phyloP scores from a whole-genome alignment of 2,797 vertebrate species.

The Coregonus suidteri region DNA sequence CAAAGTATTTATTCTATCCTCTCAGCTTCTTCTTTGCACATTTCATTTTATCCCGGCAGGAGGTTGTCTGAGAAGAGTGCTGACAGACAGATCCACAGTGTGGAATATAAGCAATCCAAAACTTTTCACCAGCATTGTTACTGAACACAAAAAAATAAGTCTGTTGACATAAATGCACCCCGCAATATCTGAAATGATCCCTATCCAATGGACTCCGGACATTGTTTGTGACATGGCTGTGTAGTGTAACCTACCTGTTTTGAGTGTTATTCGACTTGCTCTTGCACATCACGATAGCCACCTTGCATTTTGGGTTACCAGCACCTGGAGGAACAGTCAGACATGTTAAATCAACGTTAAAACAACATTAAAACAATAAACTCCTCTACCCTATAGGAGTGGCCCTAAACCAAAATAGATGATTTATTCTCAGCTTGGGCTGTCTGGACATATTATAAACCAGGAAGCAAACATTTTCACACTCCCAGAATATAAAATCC shows the following conservation, averaged over 20 bases:
- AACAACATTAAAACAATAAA: too few relatives aligned
- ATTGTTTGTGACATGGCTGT: not conserved
- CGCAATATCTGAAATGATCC: not conserved
- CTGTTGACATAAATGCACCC: not conserved
- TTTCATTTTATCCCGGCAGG: not conserved
- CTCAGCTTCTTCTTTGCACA: too few relatives aligned
- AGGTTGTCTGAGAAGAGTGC: conserved; percentile 22
- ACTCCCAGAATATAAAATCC: not conserved
- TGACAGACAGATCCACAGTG: conserved; percentile 2
- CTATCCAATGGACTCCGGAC: not conserved
- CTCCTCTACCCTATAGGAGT: not conserved
- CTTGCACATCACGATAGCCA: conserved; percentile 90
- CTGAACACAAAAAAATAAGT: not conserved
- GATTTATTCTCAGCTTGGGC: not conserved
- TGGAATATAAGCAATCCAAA: not conserved
- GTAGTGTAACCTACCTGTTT: conserved; percentile 43
- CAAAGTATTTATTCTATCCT: not conserved
- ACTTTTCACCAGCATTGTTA: not conserved
- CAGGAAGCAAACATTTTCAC: not conserved
- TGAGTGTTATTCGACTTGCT: conserved; percentile 55
- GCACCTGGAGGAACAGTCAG: conserved; percentile 77
- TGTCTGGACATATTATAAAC: too few relatives aligned
- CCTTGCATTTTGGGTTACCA: conserved; percentile 82
- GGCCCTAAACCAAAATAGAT: not conserved
- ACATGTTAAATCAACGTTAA: not conserved